Evolutionary conservation across 2,113 vertebrate species (phyloP).

Genomic region (Sula dactylatra): DNA sequence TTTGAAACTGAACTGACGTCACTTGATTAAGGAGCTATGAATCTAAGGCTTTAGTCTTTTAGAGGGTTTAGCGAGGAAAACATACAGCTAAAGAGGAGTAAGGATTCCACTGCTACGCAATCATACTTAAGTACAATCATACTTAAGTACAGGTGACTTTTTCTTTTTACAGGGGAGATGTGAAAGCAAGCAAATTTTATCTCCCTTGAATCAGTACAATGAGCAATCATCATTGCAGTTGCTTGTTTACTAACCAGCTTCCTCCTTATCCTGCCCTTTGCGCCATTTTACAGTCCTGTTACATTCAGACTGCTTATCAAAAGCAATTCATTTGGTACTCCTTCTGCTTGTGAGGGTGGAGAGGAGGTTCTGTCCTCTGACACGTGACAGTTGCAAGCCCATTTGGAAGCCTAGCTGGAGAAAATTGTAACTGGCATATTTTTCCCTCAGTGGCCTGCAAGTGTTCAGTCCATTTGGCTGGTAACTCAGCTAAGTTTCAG

Average conservation of each 20-base stretch:
- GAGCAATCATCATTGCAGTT: background rate
- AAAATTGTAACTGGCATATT: rapidly evolving
- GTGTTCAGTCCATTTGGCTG: background rate
- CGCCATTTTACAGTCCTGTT: background rate
- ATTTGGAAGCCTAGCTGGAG: background rate
- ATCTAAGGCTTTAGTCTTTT: background rate
- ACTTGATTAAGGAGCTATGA: background rate
- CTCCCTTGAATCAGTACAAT: background rate
- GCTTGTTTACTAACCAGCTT: background rate
- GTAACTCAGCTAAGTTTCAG: background rate
- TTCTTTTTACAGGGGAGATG: background rate
- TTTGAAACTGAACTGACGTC: background rate
- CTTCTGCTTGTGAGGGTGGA: background rate
- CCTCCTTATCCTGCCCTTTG: background rate
- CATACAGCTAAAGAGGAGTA: background rate
- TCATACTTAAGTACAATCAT: too few relatives aligned
- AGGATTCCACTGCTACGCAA: background rate
- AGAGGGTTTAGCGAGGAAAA: background rate
- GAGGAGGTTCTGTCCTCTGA: background rate
- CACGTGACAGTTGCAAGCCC: background rate
- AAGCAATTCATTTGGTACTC: background rate
- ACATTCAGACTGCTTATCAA: background rate
- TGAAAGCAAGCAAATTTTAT: background rate
- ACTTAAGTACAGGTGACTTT: background rate
- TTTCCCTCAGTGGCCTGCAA: background rate